Evolutionary conservation across 2,113 vertebrate genomes (phyloP), one percentile per base, ranked within the genome.

Genomic region (Strix uralensis): DNA sequence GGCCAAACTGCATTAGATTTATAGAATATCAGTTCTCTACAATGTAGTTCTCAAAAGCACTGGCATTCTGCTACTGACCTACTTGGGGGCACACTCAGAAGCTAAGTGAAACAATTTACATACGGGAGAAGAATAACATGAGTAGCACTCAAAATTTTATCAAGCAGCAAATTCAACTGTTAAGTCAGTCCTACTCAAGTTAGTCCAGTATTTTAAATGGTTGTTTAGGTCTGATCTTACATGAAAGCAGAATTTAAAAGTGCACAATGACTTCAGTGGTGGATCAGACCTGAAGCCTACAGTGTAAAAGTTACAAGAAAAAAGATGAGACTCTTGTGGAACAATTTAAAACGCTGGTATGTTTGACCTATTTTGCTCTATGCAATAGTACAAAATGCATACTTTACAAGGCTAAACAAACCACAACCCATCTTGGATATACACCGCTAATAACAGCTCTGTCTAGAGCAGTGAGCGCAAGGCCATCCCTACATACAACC

Each of bases 301-400:
- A 55, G 47, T 3, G 5, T 40, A 42, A 44, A 85, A 79, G 30
- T 58, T 61, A 57, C 21, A 78, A 72, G 16, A 58, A 49, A 83
- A 83, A 58, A 47, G 20, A 62, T 15, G 19, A 70, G 55, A 44
- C n/a, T 66, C 66, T 54, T 36, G 32, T 44, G 1, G 2, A 81
- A 40, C 34, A 55, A 42, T 71, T 69, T 72, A 63, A 79, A 88
- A 67, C 8, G 9, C 11, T 19, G 15, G 3, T 55, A 75, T 32
- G 19, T 61, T 69, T 87, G 80, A 94, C 91, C 86, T 86, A 92
- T 87, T 96, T 91, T 77, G 84, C 65, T 67, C 44, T 58, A 10
- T 15, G 34, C 59, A 78, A 23, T 27, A 65, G 55, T 34, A 71
- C 12, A 79, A 86, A 83, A 86, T 55, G 19, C 52, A 74, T 86